Percentiles rank a stretch among this genome's conserved stretches.
These are phyloP conservation scores for Petaurus breviceps DNA, from an alignment of 2,113 vertebrate genomes.

Conservation along the genomic window DNA sequence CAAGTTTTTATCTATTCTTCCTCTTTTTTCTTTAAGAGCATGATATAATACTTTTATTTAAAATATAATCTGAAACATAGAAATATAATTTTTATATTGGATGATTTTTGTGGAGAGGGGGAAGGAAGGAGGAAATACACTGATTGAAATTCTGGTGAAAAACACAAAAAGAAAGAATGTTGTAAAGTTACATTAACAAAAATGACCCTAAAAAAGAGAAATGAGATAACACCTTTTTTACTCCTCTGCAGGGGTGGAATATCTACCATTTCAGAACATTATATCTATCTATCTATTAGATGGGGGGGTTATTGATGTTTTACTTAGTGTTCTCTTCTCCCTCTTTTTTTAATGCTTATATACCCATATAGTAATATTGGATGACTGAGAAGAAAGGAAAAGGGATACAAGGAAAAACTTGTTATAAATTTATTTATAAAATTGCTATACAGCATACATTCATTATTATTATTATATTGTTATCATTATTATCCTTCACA, in stretches of 20 bases:
- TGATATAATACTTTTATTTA: background rate
- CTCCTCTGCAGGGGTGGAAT: background rate
- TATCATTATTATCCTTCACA: background rate
- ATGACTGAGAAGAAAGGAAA: background rate
- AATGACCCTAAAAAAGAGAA: background rate
- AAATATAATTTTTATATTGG: background rate
- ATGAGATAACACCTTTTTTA: background rate
- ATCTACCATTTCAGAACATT: background rate
- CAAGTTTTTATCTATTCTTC: background rate
- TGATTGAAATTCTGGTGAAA: background rate
- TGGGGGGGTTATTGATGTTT: background rate
- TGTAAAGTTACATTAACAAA: background rate
- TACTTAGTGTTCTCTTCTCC: background rate
- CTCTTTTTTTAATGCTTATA: background rate
- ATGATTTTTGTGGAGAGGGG: background rate
- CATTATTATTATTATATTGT: background rate
- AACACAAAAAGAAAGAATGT: background rate
- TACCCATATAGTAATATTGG: background rate
- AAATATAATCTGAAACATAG: background rate
- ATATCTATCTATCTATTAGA: background rate
- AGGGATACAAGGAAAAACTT: background rate
- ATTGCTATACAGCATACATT: background rate
- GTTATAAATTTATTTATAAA: background rate
- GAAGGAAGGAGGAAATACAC: background rate
- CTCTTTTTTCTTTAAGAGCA: background rate